These are phyloP conservation scores for Brachyrhaphis roseni DNA, from an alignment of 2,797 vertebrate genomes.

Conservation along the genomic window DNA sequence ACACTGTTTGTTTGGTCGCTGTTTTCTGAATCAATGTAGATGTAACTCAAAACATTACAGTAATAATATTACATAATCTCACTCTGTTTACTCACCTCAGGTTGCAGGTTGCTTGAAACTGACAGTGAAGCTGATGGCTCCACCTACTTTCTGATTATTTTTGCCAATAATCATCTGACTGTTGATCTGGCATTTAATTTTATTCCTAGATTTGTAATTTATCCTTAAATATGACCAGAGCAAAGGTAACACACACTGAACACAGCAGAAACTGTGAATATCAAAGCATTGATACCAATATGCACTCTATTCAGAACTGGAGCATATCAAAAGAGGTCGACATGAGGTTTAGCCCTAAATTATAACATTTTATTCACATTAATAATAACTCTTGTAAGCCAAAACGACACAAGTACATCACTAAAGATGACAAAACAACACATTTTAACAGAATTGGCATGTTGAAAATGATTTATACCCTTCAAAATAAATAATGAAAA, in stretches of 20 bases:
- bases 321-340: background rate
- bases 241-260: background rate
- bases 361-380: background rate
- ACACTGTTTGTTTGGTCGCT: background rate
- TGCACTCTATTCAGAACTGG: background rate
- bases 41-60: background rate
- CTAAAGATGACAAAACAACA: background rate
- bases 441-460: background rate
- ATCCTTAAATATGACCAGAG: background rate
- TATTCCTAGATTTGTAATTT: background rate
- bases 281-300: background rate
- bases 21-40: background rate
- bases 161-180: background rate
- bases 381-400: background rate
- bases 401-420: background rate
- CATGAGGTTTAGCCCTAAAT: background rate
- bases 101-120: background rate
- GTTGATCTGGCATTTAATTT: background rate
- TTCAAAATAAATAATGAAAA: background rate
- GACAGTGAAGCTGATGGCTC: background rate
- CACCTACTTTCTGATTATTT: background rate
- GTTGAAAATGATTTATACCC: background rate
- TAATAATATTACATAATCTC: background rate
- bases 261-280: background rate
- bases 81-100: background rate